These are phyloP conservation scores for Fragum whitleyi DNA, from an alignment of 2,888 invertebrate species.

Conservation along the genomic window DNA sequence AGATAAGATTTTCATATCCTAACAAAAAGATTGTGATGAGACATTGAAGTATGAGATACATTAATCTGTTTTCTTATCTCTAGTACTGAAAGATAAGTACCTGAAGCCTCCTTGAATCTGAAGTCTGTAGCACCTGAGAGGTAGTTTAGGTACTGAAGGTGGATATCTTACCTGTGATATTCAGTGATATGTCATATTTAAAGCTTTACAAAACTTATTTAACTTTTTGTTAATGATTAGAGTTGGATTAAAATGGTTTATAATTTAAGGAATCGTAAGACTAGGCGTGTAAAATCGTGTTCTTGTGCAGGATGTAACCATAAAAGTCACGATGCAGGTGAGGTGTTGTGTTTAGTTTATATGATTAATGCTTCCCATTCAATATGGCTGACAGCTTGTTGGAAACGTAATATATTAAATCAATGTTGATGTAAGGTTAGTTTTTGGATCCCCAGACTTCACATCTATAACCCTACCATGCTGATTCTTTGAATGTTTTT, in stretches of 20 bases:
- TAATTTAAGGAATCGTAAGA: slow-evolving; percentile 57
- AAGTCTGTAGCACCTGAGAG: slow-evolving; percentile 19
- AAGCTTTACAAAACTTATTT: not conserved
- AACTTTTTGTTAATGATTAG: not conserved
- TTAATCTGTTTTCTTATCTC: slow-evolving; percentile 7
- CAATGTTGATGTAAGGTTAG: not conserved
- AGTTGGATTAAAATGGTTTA: slow-evolving; percentile 39
- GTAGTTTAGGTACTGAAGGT: slow-evolving; percentile 27
- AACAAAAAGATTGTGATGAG: not conserved
- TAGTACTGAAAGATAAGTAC: slow-evolving; percentile 8
- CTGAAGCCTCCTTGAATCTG: slow-evolving; percentile 13
- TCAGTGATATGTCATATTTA: not conserved
- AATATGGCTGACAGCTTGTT: slow-evolving; percentile 30
- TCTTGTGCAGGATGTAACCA: slow-evolving; percentile 46
- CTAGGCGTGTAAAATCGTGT: slow-evolving; percentile 47
- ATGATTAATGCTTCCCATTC: slow-evolving; percentile 30
- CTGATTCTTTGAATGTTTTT: slow-evolving; percentile 8
- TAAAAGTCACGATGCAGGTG: slow-evolving; percentile 48
- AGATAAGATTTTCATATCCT: too few species aligned
- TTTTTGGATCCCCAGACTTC: slow-evolving; percentile 17
- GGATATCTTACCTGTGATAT: slow-evolving; percentile 10
- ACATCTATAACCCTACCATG: not conserved
- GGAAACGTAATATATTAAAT: not conserved
- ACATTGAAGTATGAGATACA: not conserved
- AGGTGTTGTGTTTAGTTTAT: slow-evolving; percentile 8